Base-by-base conservation (phyloP, 2,888 invertebrate genomes). In the Hirudinaria manillensis region DNA sequence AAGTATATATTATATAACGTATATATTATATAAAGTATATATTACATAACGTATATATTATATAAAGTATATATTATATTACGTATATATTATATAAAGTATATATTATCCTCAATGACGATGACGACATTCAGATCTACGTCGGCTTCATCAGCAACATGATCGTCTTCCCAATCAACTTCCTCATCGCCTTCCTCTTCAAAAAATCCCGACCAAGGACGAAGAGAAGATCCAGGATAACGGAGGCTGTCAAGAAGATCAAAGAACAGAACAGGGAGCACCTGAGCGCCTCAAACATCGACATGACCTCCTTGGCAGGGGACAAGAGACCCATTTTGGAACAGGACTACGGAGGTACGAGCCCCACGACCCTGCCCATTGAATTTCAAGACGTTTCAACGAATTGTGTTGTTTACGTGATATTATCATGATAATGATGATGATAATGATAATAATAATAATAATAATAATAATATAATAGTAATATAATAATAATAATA, bases 91-190 rank as follows among this genome's bases (percentile, higher is more conserved):
- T n/a, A n/a, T n/a, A n/a, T n/a, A n/a, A n/a, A n/a, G n/a, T n/a
- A n/a, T n/a, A n/a, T n/a, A n/a, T n/a, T n/a, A n/a, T n/a, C n/a
- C n/a, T n/a, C n/a, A n/a, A n/a, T n/a, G n/a, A n/a, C n/a, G n/a
- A n/a, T n/a, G n/a, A n/a, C n/a, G n/a, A n/a, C n/a, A 56, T 65
- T 1, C 80, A 87, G 86, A 81, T 87, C 66, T 86, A 82, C 74
- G 83, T 87, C 29, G 87, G 87, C 1, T 77, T 87, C 1, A 80
- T 86, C 24, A 80, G 83, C 76, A 86, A 86, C 80, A 77, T 87
- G 74, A 82, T 87, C 53, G 84, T 86, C 19, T 85, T 87, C 78
- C 86, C 86, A 0, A 82, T 86, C 72, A 86, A 84, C 78, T 83
- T 87, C 76, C 61, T 87, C 68, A 81, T 87, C 70, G 84, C 86